A percentile compares a stretch with the other conserved stretches of the same genome.
These are phyloP conservation scores for Prionailurus bengalensis DNA, from an alignment of 2,113 vertebrate genomes.

Conservation along the genomic window DNA sequence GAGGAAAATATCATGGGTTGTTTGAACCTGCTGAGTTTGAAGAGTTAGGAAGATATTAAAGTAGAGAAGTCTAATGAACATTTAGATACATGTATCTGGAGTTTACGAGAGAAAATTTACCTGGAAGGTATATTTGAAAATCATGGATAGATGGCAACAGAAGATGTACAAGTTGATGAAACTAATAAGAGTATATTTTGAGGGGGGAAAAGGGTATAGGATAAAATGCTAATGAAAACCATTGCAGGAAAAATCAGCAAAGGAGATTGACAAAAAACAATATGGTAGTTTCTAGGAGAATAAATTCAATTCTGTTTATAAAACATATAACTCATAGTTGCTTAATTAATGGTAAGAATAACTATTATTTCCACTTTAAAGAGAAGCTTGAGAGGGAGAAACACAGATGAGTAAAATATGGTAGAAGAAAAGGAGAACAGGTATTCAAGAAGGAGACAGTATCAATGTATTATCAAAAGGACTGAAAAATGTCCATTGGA, in stretches of 20 bases:
- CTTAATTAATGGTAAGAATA: not conserved
- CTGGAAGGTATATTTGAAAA: not conserved
- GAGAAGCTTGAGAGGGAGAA: not conserved
- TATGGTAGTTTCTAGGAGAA: not conserved
- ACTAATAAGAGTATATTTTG: not conserved
- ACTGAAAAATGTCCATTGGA: not conserved
- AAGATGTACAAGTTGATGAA: not conserved
- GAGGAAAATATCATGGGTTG: not conserved
- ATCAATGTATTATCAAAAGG: not conserved
- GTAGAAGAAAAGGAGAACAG: not conserved
- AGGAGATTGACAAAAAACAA: conserved; percentile 1
- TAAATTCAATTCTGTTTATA: not conserved
- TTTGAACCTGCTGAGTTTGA: not conserved
- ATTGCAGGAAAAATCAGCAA: not conserved
- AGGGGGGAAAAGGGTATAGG: not conserved
- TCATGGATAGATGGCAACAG: not conserved
- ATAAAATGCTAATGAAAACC: conserved; percentile 20
- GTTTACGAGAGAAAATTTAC: not conserved
- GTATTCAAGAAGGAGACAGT: not conserved
- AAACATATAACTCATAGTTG: not conserved
- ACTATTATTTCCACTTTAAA: not conserved
- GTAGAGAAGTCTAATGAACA: not conserved
- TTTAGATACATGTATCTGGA: not conserved
- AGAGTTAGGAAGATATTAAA: not conserved
- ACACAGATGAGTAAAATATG: not conserved